A percentile compares a stretch with the other conserved stretches of the same genome.
Conservation (phyloP, 2,797 vertebrate species). For the Oreochromis mossambicus region DNA sequence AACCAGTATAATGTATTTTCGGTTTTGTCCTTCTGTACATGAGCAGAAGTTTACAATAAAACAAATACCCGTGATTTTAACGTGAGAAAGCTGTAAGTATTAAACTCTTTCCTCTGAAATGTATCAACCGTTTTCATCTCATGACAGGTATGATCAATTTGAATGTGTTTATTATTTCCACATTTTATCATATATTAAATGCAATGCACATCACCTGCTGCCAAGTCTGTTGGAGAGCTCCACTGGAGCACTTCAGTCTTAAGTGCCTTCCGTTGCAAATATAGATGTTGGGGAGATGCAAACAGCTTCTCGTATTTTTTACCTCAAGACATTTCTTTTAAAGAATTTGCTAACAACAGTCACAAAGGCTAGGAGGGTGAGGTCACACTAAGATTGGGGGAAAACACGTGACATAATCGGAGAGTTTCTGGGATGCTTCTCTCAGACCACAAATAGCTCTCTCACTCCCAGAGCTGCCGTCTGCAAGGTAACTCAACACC, state of each 20-base stretch:
- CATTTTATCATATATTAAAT: background rate
- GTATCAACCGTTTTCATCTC: background rate
- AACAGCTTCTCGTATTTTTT: background rate
- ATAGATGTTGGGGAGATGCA: background rate
- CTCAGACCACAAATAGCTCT: background rate
- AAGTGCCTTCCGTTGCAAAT: background rate
- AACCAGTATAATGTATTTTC: constrained; percentile 12
- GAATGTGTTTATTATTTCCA: background rate
- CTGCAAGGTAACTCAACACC: background rate
- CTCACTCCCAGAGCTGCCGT: background rate
- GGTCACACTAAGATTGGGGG: background rate
- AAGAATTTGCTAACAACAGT: background rate
- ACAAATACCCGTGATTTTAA: constrained; percentile 8
- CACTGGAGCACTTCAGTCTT: background rate
- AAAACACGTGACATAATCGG: background rate
- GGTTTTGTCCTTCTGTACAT: constrained; percentile 38
- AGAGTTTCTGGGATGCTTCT: background rate
- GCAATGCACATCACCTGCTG: background rate
- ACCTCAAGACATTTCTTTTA: background rate
- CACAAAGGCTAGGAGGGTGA: background rate
- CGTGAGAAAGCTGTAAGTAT: constrained; percentile 20
- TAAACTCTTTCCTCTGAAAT: constrained; percentile 37
- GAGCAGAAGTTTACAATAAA: constrained; percentile 52
- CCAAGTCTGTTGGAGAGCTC: background rate
- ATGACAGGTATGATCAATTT: background rate